Base-by-base conservation (phyloP, 2,113 vertebrate species). In the Cervus canadensis region DNA sequence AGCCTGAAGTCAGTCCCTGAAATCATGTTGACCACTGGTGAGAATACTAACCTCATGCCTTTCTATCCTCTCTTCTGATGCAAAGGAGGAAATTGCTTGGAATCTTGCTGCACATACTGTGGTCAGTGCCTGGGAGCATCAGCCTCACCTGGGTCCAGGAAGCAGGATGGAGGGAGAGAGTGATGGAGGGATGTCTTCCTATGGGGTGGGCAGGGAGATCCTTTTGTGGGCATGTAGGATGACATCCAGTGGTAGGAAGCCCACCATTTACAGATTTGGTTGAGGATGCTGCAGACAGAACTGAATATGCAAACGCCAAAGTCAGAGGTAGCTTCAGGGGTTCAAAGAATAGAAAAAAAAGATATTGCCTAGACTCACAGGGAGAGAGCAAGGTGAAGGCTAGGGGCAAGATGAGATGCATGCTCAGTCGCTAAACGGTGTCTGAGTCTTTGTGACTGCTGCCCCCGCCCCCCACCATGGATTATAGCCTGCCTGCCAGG, bases 401-500 rank as follows among this genome's bases (percentile, higher is more conserved):
- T 15, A 28, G 45, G 14, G 6, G 48, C 30, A 25, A 45, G 36
- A 13, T 3, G 15, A 64, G n/a, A 5, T 25, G 71, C 6, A 43
- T 76, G 71, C 23, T 76, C 71, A 76, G 40, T 26, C 0, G 2
- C 6, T 76, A 76, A 43, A 43, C 1, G 26, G 40, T 26, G 12
- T 43, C 23, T 43, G 40, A 43, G 12, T 76, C 40, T 43, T 76
- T 76, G 40, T 3, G 3, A 7, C 40, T 1, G 10, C 67, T 1
- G 0, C 19, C 36, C 23, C 11, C 0, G 0, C n/a, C 36, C 36
- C 36, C 67, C 10, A 13, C 2, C 71, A 26, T 76, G 71, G 40
- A 43, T 43, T 76, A 26, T 43, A 43, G 71, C 71, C 23, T 43
- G 12, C 23, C 71, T 0, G 0, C 36, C 71, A 76, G 71, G 71